Evolutionary conservation across 2,113 vertebrate species (phyloP).

Genomic region (Tragelaphus imberbis): DNA sequence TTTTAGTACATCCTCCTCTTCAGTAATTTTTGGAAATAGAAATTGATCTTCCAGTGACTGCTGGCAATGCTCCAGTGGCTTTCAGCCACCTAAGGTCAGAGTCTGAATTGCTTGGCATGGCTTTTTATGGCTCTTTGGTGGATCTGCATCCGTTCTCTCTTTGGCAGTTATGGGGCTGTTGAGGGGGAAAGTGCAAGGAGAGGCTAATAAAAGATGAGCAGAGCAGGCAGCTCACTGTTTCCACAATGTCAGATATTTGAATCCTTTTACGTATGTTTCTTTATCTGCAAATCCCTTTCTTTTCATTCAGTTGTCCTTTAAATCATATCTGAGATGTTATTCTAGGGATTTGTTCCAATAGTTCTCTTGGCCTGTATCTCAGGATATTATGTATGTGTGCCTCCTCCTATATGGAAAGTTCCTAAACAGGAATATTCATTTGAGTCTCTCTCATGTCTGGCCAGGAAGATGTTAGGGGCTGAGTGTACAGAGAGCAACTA

Average conservation of each 20-base stretch:
- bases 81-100: neutral
- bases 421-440: neutral
- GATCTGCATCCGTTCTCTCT: neutral
- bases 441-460: neutral
- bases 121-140: neutral
- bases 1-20: neutral
- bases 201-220: neutral
- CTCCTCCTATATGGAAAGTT: neutral
- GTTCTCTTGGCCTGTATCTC: neutral
- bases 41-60: neutral
- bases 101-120: neutral
- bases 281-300: conserved; percentile 24
- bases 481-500: neutral
- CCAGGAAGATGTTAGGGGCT: neutral
- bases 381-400: neutral
- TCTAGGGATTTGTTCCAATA: neutral
- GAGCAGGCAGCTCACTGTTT: neutral
- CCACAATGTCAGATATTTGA: neutral
- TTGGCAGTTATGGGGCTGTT: neutral
- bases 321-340: neutral
- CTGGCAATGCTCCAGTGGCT: neutral
- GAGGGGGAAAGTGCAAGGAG: neutral
- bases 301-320: neutral
- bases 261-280: neutral
- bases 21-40: neutral